phyloP scores from a whole-genome alignment of 1,140 invertebrate species.

The Centruroides sculpturatus region DNA sequence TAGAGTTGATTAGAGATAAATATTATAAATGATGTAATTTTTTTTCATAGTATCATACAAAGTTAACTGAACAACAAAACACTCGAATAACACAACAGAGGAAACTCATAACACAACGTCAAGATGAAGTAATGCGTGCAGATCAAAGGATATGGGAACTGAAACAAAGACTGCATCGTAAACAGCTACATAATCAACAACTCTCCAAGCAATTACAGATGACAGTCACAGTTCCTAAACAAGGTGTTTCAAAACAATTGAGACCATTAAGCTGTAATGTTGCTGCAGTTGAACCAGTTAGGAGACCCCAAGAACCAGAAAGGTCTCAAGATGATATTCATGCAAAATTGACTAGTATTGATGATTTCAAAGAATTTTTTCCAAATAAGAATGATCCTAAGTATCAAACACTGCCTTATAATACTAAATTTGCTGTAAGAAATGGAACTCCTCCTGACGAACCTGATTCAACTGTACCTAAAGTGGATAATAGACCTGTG shows the following conservation, averaged over 20 bases:
- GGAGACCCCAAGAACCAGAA: conserved; percentile 39
- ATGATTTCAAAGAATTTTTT: conserved; percentile 25
- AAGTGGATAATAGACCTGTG: no score
- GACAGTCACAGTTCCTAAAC: conserved; percentile 17
- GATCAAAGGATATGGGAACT: conserved; percentile 84
- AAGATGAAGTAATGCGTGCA: conserved; percentile 77
- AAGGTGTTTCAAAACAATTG: conserved; percentile 17
- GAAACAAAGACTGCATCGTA: conserved; percentile 73
- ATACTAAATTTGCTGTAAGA: conserved; percentile 49
- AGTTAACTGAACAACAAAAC: conserved; percentile 87
- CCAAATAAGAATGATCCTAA: conserved; percentile 78
- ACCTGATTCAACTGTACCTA: no score
- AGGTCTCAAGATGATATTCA: conserved; percentile 24
- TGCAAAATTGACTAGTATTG: conserved; percentile 10
- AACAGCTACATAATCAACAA: conserved; percentile 70
- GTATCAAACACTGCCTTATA: conserved; percentile 82
- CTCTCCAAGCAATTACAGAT: conserved; percentile 53
- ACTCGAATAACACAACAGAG: conserved; percentile 68
- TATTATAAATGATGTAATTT: neutral
- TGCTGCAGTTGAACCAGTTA: conserved; percentile 72
- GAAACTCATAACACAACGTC: conserved; percentile 63
- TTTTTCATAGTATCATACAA: conserved; percentile 69
- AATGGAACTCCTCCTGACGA: no score
- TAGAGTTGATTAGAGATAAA: neutral
- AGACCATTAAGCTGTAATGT: conserved; percentile 31